Percentiles rank a stretch among this genome's conserved stretches.
Evolutionary conservation across 2,888 invertebrate genomes (phyloP).

Genomic region (Melanostoma mellinum): DNA sequence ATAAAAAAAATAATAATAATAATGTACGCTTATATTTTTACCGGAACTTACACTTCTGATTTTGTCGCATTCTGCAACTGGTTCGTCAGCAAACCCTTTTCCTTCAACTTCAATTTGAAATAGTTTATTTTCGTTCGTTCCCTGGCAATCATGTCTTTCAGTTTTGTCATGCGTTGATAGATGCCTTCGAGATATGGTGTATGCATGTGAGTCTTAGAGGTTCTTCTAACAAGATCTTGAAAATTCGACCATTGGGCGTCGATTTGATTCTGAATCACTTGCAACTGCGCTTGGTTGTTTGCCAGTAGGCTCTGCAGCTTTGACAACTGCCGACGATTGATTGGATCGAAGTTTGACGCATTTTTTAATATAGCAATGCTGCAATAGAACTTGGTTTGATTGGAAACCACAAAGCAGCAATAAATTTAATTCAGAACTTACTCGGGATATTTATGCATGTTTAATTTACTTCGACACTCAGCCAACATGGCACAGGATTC

Average conservation of each 20-base stretch:
- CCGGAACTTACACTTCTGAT: conserved; percentile 74
- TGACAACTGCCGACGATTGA: conserved; percentile 84
- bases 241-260: conserved; percentile 90
- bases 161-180: conserved; percentile 90
- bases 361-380: conserved; percentile 78
- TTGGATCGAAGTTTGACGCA: conserved; percentile 77
- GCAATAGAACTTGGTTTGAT: background rate
- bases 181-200: conserved; percentile 88
- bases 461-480: conserved; percentile 80
- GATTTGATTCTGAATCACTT: conserved; percentile 87
- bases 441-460: conserved; percentile 79
- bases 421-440: conserved; percentile 69
- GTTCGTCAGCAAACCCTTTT: conserved; percentile 76
- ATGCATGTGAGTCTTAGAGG: conserved; percentile 78
- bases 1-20: background rate
- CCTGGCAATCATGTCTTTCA: conserved; percentile 87
- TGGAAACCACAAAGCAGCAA: background rate
- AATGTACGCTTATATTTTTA: background rate
- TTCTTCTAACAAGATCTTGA: conserved; percentile 83
- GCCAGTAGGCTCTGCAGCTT: conserved; percentile 87
- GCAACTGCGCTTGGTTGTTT: conserved; percentile 89
- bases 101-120: conserved; percentile 78
- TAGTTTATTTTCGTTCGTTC: conserved; percentile 82
- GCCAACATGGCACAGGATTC: conserved; percentile 82
- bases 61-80: conserved; percentile 36